Evolutionary conservation across 2,888 invertebrate genomes (phyloP).

Genomic region (Clunio marinus): DNA sequence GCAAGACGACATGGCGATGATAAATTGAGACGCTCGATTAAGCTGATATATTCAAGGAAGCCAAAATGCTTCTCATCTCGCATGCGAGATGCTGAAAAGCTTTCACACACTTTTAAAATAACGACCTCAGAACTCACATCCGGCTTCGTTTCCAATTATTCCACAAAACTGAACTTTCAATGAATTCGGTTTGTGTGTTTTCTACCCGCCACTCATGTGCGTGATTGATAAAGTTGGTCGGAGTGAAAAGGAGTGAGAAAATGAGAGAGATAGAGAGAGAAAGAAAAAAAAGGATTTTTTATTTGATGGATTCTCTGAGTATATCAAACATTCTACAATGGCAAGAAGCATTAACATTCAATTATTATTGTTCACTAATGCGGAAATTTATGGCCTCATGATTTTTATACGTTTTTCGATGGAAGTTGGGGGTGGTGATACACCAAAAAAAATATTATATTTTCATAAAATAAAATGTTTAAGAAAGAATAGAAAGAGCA

Average conservation of each 20-base stretch:
- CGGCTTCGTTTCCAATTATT: slow-evolving; percentile 25
- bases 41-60: not conserved
- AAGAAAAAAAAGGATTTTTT: not conserved
- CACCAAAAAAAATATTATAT: slow-evolving; percentile 1
- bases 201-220: no score
- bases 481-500: no score
- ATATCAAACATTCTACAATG: not conserved
- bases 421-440: not conserved
- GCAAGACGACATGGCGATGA: no score
- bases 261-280: not conserved
- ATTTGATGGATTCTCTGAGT: not conserved
- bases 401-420: slow-evolving; percentile 14
- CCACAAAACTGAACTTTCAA: slow-evolving; percentile 25
- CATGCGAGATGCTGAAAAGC: not conserved
- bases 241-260: not conserved
- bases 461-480: not conserved
- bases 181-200: slow-evolving; percentile 7
- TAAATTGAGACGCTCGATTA: not conserved
- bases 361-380: slow-evolving; percentile 33
- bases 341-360: slow-evolving; percentile 23
- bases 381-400: slow-evolving; percentile 35
- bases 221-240: slow-evolving; percentile 32
- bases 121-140: not conserved
- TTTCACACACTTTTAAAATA: not conserved
- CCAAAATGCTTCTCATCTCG: not conserved